These are phyloP conservation scores for Hetaerina titia DNA, from an alignment of 2,888 invertebrate genomes.

Conservation along the genomic window DNA sequence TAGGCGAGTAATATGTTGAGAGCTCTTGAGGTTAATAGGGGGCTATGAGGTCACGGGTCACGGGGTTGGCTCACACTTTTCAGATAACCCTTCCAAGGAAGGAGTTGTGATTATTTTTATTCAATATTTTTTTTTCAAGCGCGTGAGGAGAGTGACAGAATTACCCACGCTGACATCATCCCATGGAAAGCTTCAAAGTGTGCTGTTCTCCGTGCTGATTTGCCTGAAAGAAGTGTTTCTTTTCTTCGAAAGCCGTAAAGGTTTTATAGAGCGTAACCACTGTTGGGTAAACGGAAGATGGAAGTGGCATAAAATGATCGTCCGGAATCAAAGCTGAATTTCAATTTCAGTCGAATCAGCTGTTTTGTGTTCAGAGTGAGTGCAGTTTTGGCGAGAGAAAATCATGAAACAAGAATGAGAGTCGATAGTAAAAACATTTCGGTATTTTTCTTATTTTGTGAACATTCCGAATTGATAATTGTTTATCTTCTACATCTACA, in stretches of 20 bases:
- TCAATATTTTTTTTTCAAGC: neutral
- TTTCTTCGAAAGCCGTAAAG: neutral
- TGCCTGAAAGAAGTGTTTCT: neutral
- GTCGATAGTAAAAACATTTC: too few relatives aligned
- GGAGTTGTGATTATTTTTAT: neutral
- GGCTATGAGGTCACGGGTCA: constrained; percentile 11
- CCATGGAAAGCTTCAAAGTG: neutral
- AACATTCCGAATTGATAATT: too few relatives aligned
- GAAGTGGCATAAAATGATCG: neutral
- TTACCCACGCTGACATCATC: constrained; percentile 1
- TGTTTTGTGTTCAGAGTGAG: too few relatives aligned
- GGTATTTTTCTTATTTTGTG: too few relatives aligned
- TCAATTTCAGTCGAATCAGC: neutral
- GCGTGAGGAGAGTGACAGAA: constrained; percentile 13
- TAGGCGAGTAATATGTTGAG: constrained; percentile 11
- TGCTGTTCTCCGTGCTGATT: neutral
- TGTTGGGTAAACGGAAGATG: neutral
- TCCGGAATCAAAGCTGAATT: neutral
- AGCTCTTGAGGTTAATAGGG: constrained; percentile 18
- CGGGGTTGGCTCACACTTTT: neutral
- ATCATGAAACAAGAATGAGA: too few relatives aligned
- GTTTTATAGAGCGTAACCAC: neutral
- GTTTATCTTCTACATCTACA: too few relatives aligned
- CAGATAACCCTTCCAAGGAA: neutral
- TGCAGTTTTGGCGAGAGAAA: too few relatives aligned